These are phyloP conservation scores for Chloroceryle aenea DNA, from an alignment of 2,113 vertebrate species.

Conservation along the genomic window DNA sequence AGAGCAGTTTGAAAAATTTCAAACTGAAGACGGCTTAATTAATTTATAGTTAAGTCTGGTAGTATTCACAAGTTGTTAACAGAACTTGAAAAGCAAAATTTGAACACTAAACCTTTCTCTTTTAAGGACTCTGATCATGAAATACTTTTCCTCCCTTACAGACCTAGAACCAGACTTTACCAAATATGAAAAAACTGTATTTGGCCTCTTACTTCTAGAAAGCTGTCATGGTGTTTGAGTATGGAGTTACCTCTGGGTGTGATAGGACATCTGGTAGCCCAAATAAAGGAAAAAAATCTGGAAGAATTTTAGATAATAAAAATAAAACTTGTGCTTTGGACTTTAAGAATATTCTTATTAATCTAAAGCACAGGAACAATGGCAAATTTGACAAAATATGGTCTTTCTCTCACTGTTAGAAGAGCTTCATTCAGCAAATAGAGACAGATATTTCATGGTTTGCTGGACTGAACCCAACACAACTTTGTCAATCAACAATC, in stretches of 20 bases:
- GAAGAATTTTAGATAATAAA: background rate
- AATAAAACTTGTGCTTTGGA: background rate
- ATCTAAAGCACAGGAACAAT: background rate
- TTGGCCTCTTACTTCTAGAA: background rate
- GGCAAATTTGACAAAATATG: background rate
- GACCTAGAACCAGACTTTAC: background rate
- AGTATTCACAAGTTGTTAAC: background rate
- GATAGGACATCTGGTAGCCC: background rate
- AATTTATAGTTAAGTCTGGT: background rate
- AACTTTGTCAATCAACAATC: background rate
- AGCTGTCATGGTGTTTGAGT: background rate
- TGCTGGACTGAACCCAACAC: background rate
- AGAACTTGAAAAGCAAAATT: background rate
- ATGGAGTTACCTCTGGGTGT: background rate
- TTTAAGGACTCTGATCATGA: background rate
- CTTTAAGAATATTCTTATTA: background rate
- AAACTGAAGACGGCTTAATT: background rate
- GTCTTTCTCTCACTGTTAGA: background rate
- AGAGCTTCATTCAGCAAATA: background rate
- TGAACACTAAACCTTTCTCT: background rate
- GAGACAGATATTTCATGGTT: fast-evolving
- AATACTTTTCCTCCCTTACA: background rate
- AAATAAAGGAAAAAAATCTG: background rate
- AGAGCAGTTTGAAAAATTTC: background rate
- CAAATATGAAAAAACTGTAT: background rate